These are phyloP conservation scores for Laticauda laticaudata DNA, from an alignment of 2,113 vertebrate genomes.

Conservation along the genomic window DNA sequence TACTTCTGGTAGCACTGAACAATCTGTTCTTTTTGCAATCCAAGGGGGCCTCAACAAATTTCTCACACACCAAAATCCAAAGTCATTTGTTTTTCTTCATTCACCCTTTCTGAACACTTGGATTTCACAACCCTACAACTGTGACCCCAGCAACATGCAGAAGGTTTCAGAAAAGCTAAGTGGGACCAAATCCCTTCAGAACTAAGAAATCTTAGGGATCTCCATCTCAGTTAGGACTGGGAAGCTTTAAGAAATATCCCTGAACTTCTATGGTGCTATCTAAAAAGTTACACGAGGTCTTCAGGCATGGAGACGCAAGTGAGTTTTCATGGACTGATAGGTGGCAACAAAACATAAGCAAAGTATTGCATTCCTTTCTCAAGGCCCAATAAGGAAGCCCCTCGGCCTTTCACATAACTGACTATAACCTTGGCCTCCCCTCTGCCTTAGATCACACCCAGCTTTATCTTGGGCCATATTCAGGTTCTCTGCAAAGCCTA, in stretches of 20 bases:
- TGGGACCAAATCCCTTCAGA: background rate
- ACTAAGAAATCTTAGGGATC: background rate
- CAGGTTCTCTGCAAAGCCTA: background rate
- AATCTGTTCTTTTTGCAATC: background rate
- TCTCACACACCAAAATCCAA: background rate
- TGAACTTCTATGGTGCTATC: background rate
- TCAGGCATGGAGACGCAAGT: background rate
- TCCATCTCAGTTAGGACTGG: background rate
- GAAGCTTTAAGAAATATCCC: background rate
- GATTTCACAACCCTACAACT: background rate
- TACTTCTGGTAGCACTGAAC: background rate
- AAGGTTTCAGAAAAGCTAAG: background rate
- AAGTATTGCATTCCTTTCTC: background rate
- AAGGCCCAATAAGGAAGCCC: no score
- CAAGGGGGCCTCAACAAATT: background rate
- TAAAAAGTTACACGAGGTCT: background rate
- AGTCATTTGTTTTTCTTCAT: background rate
- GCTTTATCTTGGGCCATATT: background rate
- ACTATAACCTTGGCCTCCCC: background rate
- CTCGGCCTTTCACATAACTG: background rate
- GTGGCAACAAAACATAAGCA: background rate
- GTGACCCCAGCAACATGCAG: background rate
- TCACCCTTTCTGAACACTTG: background rate
- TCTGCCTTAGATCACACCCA: background rate
- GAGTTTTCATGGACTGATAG: background rate